Base-by-base conservation (phyloP, 2,113 vertebrate species). In the Anarrhichthys ocellatus region DNA sequence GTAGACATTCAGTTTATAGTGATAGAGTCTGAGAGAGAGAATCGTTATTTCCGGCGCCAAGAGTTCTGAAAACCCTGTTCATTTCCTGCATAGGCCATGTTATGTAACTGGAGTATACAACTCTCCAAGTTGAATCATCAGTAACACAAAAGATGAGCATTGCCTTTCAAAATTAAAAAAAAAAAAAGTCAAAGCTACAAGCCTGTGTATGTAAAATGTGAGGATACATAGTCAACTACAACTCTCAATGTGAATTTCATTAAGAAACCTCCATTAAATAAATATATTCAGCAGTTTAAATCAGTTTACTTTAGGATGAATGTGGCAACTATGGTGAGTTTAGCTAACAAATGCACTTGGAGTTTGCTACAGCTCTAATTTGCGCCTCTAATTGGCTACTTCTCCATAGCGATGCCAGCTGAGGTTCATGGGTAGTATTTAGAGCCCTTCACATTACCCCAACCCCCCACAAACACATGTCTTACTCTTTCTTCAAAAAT, bases 41-140 rank as follows among this genome's bases (percentile, higher is more conserved):
- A 69, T 9, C n/a, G 80, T 44, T 71, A 54, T 13, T 54, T 61
- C 9, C 42, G 65, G 36, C 6, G 11, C 24, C n/a, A 7, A 34
- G 18, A 8, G 3, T 36, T 73, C 15, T 13, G 32, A 67, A n/a
- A 36, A 34, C 15, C 18, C 22, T 61, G 29, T 18, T 56, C 4
- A 71, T 40, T 76, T 80, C 44, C 67, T 63, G 34, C 17, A 58
- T 5, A n/a, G 29, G 27, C 22, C 29, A 64, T 17, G 58, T 69
- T 73, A 15, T n/a, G 38, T 44, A 29, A 73, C 22, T 42, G 72
- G 29, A 76, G 66, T 34, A 20, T 15, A 42, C 40, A 78, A 54
- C 44, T 46, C 20, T 69, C 18, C 32, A 17, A 20, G 34, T 20
- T 64, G 27, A 15, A 52, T 46, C 13, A 13, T 61, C 14, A 48